These are phyloP conservation scores for Bergia sp. DNA, from an alignment of 92 coral and sea anemone genomes.

Conservation along the genomic window DNA sequence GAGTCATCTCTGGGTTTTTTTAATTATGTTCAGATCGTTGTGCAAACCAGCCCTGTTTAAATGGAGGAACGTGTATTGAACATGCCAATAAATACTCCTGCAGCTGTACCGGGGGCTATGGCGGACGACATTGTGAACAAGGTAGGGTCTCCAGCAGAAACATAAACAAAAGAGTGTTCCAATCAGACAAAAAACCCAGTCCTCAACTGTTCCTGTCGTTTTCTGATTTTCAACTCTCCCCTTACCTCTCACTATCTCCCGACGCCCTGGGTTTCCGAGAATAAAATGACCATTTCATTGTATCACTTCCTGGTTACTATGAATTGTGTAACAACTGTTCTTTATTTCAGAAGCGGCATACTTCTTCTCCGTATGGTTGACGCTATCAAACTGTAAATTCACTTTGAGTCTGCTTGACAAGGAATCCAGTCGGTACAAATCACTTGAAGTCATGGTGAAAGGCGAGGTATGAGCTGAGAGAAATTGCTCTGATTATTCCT, in stretches of 20 bases:
- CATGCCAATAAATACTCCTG: conserved; percentile 18
- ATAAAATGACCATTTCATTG: neutral
- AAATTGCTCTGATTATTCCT: neutral
- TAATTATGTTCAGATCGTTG: conserved; percentile 8
- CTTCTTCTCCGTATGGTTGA: conserved; percentile 70
- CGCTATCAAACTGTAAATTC: conserved; percentile 55
- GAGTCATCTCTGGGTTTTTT: neutral
- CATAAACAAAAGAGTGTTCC: neutral
- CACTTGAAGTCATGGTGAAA: conserved; percentile 33
- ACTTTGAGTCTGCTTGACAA: conserved; percentile 52
- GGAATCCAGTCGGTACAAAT: conserved; percentile 47
- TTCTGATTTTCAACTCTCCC: too few relatives aligned
- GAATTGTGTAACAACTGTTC: neutral
- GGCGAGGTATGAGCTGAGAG: conserved; percentile 47
- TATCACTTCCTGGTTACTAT: neutral
- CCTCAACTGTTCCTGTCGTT: too few relatives aligned
- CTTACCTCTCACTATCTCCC: too few relatives aligned
- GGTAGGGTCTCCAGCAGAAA: neutral
- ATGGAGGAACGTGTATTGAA: conserved; percentile 33
- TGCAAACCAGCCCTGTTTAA: conserved; percentile 40
- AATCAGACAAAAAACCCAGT: neutral
- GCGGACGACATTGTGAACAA: conserved; percentile 30
- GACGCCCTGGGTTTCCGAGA: too few relatives aligned
- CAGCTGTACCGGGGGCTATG: conserved; percentile 9
- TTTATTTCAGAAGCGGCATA: conserved; percentile 62